A percentile compares a stretch with the other conserved stretches of the same genome.
Conservation (phyloP, 1,140 invertebrate species). For the Andricus grossulariae region DNA sequence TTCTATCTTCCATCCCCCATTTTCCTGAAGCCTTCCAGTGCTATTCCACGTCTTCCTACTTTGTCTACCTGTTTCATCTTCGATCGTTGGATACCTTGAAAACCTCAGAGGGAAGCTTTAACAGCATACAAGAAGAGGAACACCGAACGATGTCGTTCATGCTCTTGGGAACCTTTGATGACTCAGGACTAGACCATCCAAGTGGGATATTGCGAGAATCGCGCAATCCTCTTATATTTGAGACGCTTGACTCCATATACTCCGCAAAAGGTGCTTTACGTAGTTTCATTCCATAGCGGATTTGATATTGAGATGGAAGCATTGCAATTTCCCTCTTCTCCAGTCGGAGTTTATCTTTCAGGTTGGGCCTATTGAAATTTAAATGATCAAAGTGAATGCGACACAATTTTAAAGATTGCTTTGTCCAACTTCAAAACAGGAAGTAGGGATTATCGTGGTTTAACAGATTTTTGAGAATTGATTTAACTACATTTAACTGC, state of each 20-base stretch:
- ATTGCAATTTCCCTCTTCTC: no score
- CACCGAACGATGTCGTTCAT: constrained; percentile 2
- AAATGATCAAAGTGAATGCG: no score
- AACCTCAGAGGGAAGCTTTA: constrained; percentile 65
- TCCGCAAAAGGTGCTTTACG: not conserved
- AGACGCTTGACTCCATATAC: not conserved
- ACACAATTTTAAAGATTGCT: no score
- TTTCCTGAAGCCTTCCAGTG: constrained; percentile 5
- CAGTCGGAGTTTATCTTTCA: no score
- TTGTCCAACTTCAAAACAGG: no score
- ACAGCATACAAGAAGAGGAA: constrained; percentile 13
- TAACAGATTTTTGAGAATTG: no score
- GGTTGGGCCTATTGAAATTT: no score
- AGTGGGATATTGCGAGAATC: constrained; percentile 26
- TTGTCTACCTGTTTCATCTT: constrained; percentile 39
- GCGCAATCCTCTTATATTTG: constrained; percentile 18
- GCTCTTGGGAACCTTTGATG: constrained; percentile 15
- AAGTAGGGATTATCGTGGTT: no score
- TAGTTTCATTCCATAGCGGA: constrained; percentile 5
- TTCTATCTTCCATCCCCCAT: constrained; percentile 41
- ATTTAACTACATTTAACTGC: no score
- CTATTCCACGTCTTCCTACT: constrained; percentile 40
- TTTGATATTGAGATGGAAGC: not conserved
- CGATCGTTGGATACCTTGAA: constrained; percentile 65
- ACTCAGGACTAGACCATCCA: constrained; percentile 15